phyloP scores from a whole-genome alignment of 1,140 invertebrate species.

The Meloidogyne chitwoodi region DNA sequence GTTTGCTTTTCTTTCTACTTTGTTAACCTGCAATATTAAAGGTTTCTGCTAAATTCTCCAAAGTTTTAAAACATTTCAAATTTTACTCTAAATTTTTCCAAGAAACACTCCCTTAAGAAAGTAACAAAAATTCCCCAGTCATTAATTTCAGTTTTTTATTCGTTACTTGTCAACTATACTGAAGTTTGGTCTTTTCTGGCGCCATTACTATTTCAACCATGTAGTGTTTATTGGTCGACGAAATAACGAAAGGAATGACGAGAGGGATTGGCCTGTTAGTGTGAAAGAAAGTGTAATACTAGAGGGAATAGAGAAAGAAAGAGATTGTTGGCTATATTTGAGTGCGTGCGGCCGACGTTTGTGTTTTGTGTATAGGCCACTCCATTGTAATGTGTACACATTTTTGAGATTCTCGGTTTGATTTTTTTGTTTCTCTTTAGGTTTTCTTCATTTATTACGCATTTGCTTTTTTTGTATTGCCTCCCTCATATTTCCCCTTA shows the following conservation, averaged over 20 bases:
- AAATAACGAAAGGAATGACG: neutral
- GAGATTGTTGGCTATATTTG: neutral
- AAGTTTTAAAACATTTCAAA: no score
- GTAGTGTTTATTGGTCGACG: neutral
- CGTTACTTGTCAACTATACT: neutral
- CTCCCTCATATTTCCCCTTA: neutral
- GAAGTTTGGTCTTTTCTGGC: neutral
- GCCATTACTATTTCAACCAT: neutral
- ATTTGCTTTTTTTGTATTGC: neutral
- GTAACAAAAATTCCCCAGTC: neutral
- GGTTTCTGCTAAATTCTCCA: neutral
- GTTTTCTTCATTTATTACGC: neutral
- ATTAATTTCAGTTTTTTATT: neutral
- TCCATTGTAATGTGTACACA: neutral
- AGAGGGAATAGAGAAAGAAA: neutral
- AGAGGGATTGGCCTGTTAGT: neutral
- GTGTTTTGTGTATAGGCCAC: neutral
- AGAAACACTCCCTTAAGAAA: neutral
- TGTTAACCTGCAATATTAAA: no score
- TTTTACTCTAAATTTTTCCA: neutral
- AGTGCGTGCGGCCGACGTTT: neutral
- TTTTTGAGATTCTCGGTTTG: neutral
- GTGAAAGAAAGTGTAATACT: no score
- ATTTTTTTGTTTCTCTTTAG: neutral
- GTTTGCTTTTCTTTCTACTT: no score